These are phyloP conservation scores for Andrena camellia DNA, from an alignment of 2,888 invertebrate species.

Conservation along the genomic window DNA sequence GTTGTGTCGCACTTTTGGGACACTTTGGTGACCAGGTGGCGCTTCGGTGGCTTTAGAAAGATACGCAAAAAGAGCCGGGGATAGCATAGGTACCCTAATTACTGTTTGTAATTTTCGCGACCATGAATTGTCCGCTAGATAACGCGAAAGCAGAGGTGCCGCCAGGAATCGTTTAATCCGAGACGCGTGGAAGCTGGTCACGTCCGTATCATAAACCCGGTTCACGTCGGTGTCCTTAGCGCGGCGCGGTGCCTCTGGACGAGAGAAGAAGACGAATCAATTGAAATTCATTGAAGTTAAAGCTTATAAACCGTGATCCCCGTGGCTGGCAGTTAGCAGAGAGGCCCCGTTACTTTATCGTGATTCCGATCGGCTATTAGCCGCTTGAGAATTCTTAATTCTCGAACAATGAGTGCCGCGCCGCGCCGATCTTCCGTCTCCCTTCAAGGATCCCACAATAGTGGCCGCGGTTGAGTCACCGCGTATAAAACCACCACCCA, in stretches of 20 bases:
- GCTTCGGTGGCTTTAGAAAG: too few relatives aligned
- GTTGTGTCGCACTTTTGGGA: too few relatives aligned
- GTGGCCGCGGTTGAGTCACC: constrained; percentile 65
- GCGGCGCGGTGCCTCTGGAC: constrained; percentile 24
- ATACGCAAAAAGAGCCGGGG: too few relatives aligned
- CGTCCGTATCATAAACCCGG: constrained; percentile 40
- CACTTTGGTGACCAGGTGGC: too few relatives aligned
- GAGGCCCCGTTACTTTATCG: constrained; percentile 23
- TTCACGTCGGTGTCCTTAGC: constrained; percentile 34
- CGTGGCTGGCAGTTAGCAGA: neutral
- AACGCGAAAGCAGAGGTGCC: neutral
- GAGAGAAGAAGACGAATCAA: constrained; percentile 47
- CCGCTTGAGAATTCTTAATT: constrained; percentile 37
- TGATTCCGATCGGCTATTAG: constrained; percentile 21
- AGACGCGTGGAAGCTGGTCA: constrained; percentile 10
- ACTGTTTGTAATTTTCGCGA: neutral
- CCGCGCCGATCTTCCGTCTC: constrained; percentile 16
- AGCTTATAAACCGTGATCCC: constrained; percentile 23
- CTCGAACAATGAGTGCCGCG: constrained; percentile 19
- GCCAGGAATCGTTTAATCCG: neutral
- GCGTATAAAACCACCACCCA: constrained; percentile 65
- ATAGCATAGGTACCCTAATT: neutral
- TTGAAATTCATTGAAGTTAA: constrained; percentile 52
- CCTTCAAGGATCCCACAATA: constrained; percentile 34
- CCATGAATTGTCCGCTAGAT: neutral